Conservation (phyloP, 2,113 vertebrate species). For the Onychorhynchus coronatus region DNA sequence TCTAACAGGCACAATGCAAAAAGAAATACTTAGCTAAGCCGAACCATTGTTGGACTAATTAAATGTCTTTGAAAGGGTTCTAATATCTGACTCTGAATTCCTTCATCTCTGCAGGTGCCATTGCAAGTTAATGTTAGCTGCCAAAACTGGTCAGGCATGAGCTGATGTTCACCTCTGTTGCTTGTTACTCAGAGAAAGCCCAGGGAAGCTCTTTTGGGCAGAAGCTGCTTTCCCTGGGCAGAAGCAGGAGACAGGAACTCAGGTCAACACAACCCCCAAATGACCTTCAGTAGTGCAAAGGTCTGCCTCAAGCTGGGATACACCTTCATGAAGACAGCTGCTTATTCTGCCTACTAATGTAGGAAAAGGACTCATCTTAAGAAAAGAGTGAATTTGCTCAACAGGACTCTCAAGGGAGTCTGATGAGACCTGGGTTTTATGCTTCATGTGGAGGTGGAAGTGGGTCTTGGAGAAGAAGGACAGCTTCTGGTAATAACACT, state of each 20-base stretch:
- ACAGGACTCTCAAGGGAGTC: not conserved
- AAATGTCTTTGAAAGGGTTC: conserved; percentile 16
- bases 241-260: not conserved
- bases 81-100: not conserved
- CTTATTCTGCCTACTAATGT: not conserved
- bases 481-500: not conserved
- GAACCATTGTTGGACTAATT: not conserved
- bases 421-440: not conserved
- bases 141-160: not conserved
- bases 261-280: not conserved
- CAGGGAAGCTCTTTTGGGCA: not conserved
- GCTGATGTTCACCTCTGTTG: not conserved
- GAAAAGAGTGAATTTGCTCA: not conserved
- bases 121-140: not conserved
- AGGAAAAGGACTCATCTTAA: not conserved
- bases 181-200: not conserved
- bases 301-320: not conserved
- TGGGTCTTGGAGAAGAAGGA: not conserved
- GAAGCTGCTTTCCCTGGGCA: not conserved
- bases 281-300: not conserved
- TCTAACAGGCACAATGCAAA: not conserved
- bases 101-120: not conserved
- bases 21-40: not conserved
- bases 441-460: not conserved
- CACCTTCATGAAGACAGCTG: not conserved